Conservation (phyloP, 2,888 invertebrate species). For the Hyalella azteca region DNA sequence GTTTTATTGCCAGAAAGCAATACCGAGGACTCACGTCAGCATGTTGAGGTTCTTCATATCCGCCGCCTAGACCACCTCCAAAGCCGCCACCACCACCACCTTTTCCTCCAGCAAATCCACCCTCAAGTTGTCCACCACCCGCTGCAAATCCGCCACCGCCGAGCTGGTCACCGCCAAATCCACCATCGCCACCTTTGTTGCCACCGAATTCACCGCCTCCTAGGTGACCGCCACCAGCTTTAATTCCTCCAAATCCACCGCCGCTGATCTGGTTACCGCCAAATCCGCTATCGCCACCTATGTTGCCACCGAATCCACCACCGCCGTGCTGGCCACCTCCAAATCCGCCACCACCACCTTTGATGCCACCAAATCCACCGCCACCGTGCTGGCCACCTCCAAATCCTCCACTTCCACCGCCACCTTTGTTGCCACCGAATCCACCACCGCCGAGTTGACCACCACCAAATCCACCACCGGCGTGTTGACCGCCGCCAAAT, state of each 20-base stretch:
- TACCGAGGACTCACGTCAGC: too few relatives aligned
- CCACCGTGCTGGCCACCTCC: neutral
- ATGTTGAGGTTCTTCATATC: too few relatives aligned
- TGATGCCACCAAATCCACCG: neutral
- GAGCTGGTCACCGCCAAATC: neutral
- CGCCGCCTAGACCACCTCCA: neutral
- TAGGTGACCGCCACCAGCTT: neutral
- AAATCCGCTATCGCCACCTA: neutral
- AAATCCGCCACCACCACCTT: neutral
- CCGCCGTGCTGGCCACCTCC: neutral
- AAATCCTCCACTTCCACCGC: neutral
- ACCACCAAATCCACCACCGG: neutral
- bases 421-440: too few relatives aligned
- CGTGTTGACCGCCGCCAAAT: neutral
- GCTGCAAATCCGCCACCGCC: neutral
- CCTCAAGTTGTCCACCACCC: neutral
- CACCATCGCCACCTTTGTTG: neutral
- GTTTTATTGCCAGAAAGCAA: too few relatives aligned
- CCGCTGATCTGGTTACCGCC: too few relatives aligned
- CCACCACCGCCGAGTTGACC: neutral
- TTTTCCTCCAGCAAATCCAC: neutral
- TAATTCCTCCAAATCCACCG: neutral
- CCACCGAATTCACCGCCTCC: neutral
- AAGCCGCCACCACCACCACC: neutral
- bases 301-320: neutral